Evolutionary conservation across 2,113 vertebrate species (phyloP), one percentile per base, ranked within the genome.

Genomic region (Typhlomys cinereus): DNA sequence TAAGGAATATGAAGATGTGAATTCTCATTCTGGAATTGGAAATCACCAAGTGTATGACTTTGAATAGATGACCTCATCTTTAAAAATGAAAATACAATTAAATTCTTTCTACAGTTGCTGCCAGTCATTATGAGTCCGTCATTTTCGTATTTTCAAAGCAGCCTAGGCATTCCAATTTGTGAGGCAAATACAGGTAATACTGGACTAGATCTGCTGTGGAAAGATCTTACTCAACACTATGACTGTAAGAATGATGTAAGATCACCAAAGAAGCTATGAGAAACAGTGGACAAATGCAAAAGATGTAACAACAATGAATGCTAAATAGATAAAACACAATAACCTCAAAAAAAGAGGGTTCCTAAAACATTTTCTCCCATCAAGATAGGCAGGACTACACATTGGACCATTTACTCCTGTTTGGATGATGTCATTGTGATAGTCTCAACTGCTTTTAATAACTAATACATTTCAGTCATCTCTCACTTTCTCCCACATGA

Each of bases 401-500:
- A 92, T 48, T 93, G 89, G 88, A 85, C 97, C 94, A 97, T 96
- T 97, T 96, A 96, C 98, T 98, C 97, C 97, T 96, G 52, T 59
- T 75, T 64, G 73, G 87, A 89, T 97, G 96, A 96, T 94, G 95
- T 97, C 96, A 97, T 96, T 88, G 97, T 78, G 52, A 79, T 87
- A 50, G 96, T 83, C 95, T 93, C 95, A 92, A 94, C 95, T 95
- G 90, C 73, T 97, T 97, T 96, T 96, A 98, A 97, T 96, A 96
- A 96, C 64, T 36, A 96, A 81, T 69, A 92, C 96, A 91, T 94
- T 97, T 94, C 94, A 97, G 94, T 92, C 88, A 92, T 93, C 93
- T 89, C 95, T 98, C 96, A 96, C 96, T 98, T 98, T 97, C 97
- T 97, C 96, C 96, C 91, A 96, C 96, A 91, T 91, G 88, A 96